A percentile compares a stretch with the other conserved stretches of the same genome.
Evolutionary conservation across 2,797 vertebrate species (phyloP).

Genomic region (Hylomyscus alleni): DNA sequence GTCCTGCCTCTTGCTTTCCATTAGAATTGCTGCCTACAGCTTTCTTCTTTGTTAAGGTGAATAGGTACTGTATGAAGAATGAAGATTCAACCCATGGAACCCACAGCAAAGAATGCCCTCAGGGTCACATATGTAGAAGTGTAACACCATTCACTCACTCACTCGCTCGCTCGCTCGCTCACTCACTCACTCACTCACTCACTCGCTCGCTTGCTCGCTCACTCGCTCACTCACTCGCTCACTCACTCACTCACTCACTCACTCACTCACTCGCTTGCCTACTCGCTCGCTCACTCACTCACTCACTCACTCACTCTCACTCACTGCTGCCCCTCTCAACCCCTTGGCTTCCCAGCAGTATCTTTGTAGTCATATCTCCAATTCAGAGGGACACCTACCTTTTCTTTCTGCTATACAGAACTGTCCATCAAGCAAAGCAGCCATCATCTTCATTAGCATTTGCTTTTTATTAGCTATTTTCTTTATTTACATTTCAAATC

Average conservation of each 20-base stretch:
- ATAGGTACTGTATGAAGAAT: neutral
- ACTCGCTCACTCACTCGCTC: neutral
- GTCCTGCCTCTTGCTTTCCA: neutral
- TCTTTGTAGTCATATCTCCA: neutral
- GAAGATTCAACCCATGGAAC: neutral
- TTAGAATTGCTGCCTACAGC: neutral
- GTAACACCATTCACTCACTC: neutral
- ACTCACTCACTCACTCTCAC: neutral
- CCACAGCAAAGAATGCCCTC: neutral
- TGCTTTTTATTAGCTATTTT: neutral
- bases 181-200: neutral
- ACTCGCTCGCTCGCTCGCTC: no score
- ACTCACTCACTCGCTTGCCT: no score
- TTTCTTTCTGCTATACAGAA: neutral
- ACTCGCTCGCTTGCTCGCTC: no score
- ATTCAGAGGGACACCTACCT: neutral
- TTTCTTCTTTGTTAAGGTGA: neutral
- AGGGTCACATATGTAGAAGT: neutral
- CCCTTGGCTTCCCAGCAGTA: neutral
- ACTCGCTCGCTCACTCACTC: neutral
- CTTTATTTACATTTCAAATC: no score
- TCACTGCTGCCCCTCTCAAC: no score
- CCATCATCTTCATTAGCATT: neutral
- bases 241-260: neutral
- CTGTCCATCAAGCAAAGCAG: neutral